phyloP scores from a whole-genome alignment of 1,140 invertebrate genomes.

The Papilio xuthus region DNA sequence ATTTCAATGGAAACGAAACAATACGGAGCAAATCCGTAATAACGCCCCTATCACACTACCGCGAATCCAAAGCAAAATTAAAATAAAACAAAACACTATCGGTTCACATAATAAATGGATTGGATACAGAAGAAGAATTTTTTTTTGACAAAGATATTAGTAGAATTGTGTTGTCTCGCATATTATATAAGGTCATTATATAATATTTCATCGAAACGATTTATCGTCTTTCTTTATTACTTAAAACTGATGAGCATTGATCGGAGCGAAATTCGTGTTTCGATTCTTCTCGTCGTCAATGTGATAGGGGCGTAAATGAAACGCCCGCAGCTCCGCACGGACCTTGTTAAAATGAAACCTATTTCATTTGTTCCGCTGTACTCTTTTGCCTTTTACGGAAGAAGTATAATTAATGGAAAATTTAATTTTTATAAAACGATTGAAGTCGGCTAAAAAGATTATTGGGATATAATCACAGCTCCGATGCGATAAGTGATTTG shows the following conservation, averaged over 20 bases:
- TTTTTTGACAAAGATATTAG: too few species aligned
- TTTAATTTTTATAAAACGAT: not conserved
- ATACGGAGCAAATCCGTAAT: slow-evolving; percentile 31
- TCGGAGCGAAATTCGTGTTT: not conserved
- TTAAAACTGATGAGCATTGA: too few species aligned
- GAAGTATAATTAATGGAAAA: slow-evolving; percentile 12
- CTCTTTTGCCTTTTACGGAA: slow-evolving; percentile 16
- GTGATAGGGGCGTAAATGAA: slow-evolving; percentile 3
- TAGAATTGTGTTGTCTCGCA: too few species aligned
- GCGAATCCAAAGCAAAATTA: not conserved
- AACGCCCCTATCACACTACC: not conserved
- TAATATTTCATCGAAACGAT: too few species aligned
- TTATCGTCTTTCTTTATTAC: too few species aligned
- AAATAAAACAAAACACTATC: not conserved
- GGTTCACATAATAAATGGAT: not conserved
- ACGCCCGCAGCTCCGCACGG: not conserved
- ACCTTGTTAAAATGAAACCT: slow-evolving; percentile 18
- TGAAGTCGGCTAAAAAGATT: not conserved
- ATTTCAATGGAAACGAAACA: slow-evolving; percentile 34
- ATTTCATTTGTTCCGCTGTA: slow-evolving; percentile 4
- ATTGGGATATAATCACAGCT: not conserved
- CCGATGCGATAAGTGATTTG: not conserved
- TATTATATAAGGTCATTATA: too few species aligned
- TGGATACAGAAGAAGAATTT: not conserved
- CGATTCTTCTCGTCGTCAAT: not conserved